phyloP scores from a whole-genome alignment of 2,113 vertebrate species.

The Embiotoca jacksoni region DNA sequence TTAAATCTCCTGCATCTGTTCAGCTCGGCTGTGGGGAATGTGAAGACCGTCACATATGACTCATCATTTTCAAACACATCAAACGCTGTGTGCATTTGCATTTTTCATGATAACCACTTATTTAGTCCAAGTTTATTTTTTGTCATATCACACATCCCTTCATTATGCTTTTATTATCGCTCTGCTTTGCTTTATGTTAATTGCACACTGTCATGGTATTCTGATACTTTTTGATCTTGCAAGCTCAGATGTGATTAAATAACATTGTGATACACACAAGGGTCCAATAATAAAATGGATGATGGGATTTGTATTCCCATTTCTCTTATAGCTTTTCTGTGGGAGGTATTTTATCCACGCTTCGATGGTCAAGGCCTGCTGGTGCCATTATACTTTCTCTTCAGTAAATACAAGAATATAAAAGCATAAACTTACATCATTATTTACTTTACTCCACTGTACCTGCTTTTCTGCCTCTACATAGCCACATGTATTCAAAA shows the following conservation, averaged over 20 bases:
- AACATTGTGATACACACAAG: conserved; percentile 20
- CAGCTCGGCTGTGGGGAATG: background rate
- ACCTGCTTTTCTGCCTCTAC: background rate
- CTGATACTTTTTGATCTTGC: conserved; percentile 23
- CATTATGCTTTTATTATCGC: conserved; percentile 7
- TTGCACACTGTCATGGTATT: conserved; percentile 20
- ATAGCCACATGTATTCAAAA: background rate
- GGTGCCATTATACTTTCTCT: background rate
- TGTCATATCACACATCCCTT: background rate
- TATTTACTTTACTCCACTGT: too few species aligned
- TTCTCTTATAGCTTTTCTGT: background rate
- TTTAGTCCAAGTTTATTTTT: background rate
- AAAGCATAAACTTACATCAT: background rate
- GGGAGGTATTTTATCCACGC: background rate
- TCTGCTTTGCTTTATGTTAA: conserved; percentile 33
- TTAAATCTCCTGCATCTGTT: too few species aligned
- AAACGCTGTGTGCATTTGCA: background rate
- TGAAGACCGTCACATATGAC: background rate
- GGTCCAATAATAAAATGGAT: conserved; percentile 16
- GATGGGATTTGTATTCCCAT: conserved; percentile 2
- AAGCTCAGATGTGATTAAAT: conserved; percentile 46
- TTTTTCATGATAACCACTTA: background rate
- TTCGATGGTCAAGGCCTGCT: background rate
- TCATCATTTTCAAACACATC: background rate
- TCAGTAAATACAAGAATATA: background rate